phyloP scores from a whole-genome alignment of 2,797 vertebrate genomes.

The Poecilia wingei region DNA sequence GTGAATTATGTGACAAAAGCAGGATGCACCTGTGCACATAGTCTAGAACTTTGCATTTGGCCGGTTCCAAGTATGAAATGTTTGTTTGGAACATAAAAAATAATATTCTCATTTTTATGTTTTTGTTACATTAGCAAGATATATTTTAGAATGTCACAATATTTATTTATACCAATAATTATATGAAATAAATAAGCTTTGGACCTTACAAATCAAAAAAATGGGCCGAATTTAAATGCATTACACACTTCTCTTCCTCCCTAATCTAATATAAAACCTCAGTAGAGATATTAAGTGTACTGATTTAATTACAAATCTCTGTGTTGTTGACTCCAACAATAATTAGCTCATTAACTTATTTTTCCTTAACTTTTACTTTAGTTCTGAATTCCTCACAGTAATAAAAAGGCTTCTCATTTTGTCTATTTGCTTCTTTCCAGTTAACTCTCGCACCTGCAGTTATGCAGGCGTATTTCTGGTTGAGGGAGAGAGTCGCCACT shows the following conservation, averaged over 20 bases:
- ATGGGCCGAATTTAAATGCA: too few species aligned
- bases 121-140: not conserved
- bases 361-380: not conserved
- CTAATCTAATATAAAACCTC: not conserved
- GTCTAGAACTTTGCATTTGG: not conserved
- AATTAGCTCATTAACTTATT: not conserved
- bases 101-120: not conserved
- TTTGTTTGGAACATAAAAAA: not conserved
- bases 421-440: constrained; percentile 28
- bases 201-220: not conserved
- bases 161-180: not conserved
- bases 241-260: too few species aligned
- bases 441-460: constrained; percentile 80
- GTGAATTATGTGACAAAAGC: not conserved
- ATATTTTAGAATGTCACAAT: not conserved
- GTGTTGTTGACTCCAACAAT: not conserved
- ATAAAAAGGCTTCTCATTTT: not conserved
- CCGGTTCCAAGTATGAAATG: not conserved
- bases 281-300: not conserved
- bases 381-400: not conserved
- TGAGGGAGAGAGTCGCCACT: constrained; percentile 84
- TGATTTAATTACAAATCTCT: not conserved
- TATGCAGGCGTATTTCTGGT: constrained; percentile 84
- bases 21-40: not conserved
- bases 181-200: not conserved